phyloP scores from a whole-genome alignment of 2,888 invertebrate genomes.

The Chrysodeixis includens region DNA sequence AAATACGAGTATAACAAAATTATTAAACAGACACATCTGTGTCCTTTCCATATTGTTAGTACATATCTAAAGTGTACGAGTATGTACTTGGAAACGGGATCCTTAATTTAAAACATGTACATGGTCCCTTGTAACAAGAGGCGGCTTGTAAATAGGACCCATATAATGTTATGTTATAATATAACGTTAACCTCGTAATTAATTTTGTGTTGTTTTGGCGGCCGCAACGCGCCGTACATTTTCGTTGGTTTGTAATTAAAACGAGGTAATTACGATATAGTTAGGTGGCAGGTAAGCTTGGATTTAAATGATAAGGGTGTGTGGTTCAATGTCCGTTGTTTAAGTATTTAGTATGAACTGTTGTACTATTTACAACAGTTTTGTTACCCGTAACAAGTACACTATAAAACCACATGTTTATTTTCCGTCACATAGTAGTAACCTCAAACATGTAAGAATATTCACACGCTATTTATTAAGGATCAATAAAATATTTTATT shows the following conservation, averaged over 20 bases:
- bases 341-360: not conserved
- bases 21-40: not conserved
- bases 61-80: not conserved
- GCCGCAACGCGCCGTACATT: not conserved
- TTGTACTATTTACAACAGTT: not conserved
- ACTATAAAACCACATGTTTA: not conserved
- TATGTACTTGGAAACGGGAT: too few relatives aligned
- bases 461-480: not conserved
- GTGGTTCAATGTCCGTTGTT: not conserved
- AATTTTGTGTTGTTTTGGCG: slow-evolving; percentile 1
- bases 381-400: not conserved
- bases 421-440: not conserved
- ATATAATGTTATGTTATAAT: slow-evolving; percentile 5
- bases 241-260: slow-evolving; percentile 1
- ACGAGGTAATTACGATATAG: slow-evolving; percentile 1
- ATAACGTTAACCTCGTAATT: slow-evolving; percentile 1
- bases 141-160: not conserved
- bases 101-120: not conserved
- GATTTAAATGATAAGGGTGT: slow-evolving; percentile 3
- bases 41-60: not conserved
- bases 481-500: not conserved
- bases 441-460: too few relatives aligned
- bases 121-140: not conserved
- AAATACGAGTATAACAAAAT: not conserved
- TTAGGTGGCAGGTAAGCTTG: not conserved